phyloP scores from a whole-genome alignment of 2,888 invertebrate genomes.

The Cremastinae sp. region DNA sequence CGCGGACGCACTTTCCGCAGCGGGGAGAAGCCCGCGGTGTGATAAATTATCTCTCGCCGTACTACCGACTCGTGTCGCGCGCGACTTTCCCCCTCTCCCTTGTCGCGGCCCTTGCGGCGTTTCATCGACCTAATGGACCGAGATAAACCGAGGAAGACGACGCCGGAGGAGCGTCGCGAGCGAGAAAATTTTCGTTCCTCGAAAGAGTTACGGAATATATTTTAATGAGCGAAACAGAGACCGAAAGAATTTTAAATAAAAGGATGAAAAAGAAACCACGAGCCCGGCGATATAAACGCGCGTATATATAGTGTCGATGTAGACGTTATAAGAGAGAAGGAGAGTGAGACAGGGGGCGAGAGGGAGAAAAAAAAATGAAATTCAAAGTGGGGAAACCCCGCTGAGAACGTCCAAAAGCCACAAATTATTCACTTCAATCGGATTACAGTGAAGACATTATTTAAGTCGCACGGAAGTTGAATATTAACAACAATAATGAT shows the following conservation, averaged over 20 bases:
- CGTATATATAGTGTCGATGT: slow-evolving; percentile 47
- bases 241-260: slow-evolving; percentile 49
- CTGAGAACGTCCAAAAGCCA: slow-evolving; percentile 30
- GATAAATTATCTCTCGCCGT: slow-evolving; percentile 66
- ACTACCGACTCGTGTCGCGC: slow-evolving; percentile 62
- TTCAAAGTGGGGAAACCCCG: slow-evolving; percentile 36
- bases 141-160: slow-evolving; percentile 57
- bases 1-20: slow-evolving; percentile 26
- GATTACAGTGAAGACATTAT: slow-evolving; percentile 50
- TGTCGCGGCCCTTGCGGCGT: slow-evolving; percentile 32
- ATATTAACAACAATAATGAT: slow-evolving; percentile 4
- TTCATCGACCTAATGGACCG: slow-evolving; percentile 64
- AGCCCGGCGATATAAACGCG: slow-evolving; percentile 37
- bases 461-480: slow-evolving; percentile 38
- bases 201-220: slow-evolving; percentile 55
- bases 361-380: slow-evolving; percentile 19
- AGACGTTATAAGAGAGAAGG: too few species aligned
- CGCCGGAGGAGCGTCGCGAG: slow-evolving; percentile 46
- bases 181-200: slow-evolving; percentile 2
- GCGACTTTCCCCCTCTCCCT: slow-evolving; percentile 2
- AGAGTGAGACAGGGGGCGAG: too few species aligned
- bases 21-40: slow-evolving; percentile 51
- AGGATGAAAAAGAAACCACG: slow-evolving; percentile 29
- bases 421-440: slow-evolving; percentile 43
- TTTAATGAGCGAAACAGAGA: slow-evolving; percentile 60